Evolutionary conservation across 2,888 invertebrate genomes (phyloP).

Genomic region (Rhagonycha lutea): DNA sequence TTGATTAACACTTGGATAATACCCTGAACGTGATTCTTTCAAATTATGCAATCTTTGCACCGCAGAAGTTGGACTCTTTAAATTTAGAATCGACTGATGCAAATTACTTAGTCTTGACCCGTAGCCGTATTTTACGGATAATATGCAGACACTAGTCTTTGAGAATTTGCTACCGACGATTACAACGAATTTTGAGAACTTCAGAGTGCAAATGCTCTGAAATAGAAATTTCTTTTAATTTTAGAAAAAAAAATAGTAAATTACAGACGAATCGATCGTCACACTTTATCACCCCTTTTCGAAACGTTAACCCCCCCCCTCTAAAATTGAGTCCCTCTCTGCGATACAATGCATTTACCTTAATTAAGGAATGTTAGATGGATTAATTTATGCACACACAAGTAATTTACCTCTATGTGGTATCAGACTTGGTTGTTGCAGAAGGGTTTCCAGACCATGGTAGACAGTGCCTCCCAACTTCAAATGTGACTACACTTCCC

Average conservation of each 20-base stretch:
- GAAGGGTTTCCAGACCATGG: slow-evolving; percentile 90
- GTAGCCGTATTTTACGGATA: slow-evolving; percentile 43
- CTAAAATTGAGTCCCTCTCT: no score
- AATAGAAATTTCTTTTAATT: slow-evolving; percentile 14
- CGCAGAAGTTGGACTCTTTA: slow-evolving; percentile 50
- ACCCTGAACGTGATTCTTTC: slow-evolving; percentile 43
- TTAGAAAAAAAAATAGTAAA: no score
- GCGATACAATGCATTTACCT: no score
- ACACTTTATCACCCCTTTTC: no score
- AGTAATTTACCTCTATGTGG: slow-evolving; percentile 70
- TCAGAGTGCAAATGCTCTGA: slow-evolving; percentile 60
- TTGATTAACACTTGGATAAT: slow-evolving; percentile 45
- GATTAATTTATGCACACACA: no score
- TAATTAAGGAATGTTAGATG: no score
- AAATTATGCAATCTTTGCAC: slow-evolving; percentile 38
- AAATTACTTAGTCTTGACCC: slow-evolving; percentile 42
- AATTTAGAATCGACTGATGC: slow-evolving; percentile 56
- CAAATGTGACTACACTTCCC: slow-evolving; percentile 89
- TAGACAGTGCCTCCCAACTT: slow-evolving; percentile 96
- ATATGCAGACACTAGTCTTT: slow-evolving; percentile 66
- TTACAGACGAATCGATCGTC: no score
- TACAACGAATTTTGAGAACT: slow-evolving; percentile 66
- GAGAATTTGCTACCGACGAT: slow-evolving; percentile 56
- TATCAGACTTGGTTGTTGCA: slow-evolving; percentile 88
- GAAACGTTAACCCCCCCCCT: no score